Percentiles rank a stretch among this genome's conserved stretches.
phyloP scores from a whole-genome alignment of 2,797 vertebrate genomes.

The Limnodromus scolopaceus region DNA sequence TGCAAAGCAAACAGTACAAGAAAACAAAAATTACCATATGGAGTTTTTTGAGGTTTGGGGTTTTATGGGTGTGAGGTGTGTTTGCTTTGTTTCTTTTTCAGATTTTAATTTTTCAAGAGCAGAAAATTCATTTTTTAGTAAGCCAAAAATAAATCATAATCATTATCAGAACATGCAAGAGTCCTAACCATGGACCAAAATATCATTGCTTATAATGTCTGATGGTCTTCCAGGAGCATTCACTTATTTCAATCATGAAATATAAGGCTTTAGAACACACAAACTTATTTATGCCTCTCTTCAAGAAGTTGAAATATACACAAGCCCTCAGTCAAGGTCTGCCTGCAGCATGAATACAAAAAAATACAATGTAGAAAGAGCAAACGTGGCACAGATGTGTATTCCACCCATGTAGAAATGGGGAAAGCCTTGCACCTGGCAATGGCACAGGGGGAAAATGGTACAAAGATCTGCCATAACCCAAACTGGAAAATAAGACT shows the following conservation, averaged over 20 bases:
- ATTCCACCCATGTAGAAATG: rapidly evolving
- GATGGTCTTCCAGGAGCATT: neutral
- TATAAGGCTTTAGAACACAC: neutral
- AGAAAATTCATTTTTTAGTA: neutral
- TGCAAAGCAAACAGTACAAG: neutral
- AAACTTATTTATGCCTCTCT: neutral
- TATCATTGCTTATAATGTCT: neutral
- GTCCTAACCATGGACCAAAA: neutral
- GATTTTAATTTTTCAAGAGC: neutral
- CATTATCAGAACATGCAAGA: neutral
- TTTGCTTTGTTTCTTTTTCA: neutral
- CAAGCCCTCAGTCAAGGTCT: neutral
- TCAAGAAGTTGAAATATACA: neutral
- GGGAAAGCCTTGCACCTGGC: neutral
- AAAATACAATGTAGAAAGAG: neutral
- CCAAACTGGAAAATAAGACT: neutral
- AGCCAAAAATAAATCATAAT: neutral
- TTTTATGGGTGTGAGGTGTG: neutral
- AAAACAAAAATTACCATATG: neutral
- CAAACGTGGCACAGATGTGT: rapidly evolving
- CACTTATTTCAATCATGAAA: neutral
- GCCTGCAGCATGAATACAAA: neutral
- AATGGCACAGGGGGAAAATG: rapidly evolving
- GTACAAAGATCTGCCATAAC: neutral
- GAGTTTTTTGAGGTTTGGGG: neutral